Percentiles rank a stretch among this genome's conserved stretches.
These are phyloP conservation scores for Tenthredo mesomela DNA, from an alignment of 2,888 invertebrate species.

Conservation along the genomic window DNA sequence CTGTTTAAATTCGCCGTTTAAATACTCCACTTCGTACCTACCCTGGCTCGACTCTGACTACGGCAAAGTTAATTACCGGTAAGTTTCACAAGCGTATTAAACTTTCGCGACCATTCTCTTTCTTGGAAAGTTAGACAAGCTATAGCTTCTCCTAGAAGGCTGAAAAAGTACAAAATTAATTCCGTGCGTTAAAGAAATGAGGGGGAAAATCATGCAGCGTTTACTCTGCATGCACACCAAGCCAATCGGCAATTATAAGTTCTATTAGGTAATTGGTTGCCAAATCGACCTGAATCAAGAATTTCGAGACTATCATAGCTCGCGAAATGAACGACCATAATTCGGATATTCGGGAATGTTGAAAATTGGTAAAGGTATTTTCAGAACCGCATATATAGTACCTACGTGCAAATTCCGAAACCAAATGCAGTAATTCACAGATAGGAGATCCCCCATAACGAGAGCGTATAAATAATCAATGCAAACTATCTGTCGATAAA, in stretches of 20 bases:
- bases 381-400: not conserved
- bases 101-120: not conserved
- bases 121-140: not conserved
- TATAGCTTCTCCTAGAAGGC: not conserved
- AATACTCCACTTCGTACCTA: not conserved
- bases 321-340: not conserved
- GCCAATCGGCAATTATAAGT: not conserved
- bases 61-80: not conserved
- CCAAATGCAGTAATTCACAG: constrained; percentile 21
- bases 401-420: not conserved
- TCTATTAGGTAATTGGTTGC: not conserved
- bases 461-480: not conserved
- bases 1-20: not conserved
- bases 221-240: not conserved
- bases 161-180: not conserved
- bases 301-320: not conserved
- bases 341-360: not conserved
- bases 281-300: not conserved
- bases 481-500: not conserved
- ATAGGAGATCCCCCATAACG: not conserved
- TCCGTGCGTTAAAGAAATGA: not conserved
- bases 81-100: not conserved
- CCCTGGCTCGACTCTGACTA: not conserved
- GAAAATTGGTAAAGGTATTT: not conserved
- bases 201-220: not conserved